Evolutionary conservation across 1,140 invertebrate species (phyloP).

Genomic region (Dendroctonus valens): DNA sequence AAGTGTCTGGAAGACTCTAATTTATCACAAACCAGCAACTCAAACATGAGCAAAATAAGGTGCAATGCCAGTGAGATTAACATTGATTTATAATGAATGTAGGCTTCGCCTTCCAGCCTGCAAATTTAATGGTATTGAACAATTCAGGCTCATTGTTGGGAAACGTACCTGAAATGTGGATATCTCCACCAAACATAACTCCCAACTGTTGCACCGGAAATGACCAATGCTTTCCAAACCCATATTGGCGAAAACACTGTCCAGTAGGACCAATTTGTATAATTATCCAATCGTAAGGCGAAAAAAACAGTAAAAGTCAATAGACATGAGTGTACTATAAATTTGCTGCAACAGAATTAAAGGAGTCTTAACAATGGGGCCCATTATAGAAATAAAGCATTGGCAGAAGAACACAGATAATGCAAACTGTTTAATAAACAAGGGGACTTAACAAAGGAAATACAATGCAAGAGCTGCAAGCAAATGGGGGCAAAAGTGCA

Average conservation of each 20-base stretch:
- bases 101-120: slow-evolving; percentile 91
- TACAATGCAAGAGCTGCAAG: too few species aligned
- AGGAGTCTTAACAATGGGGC: too few species aligned
- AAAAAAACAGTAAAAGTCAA: slow-evolving; percentile 88
- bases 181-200: slow-evolving; percentile 93
- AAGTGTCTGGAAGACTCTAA: slow-evolving; percentile 84
- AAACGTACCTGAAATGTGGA: slow-evolving; percentile 80
- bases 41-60: slow-evolving; percentile 94
- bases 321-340: slow-evolving; percentile 90
- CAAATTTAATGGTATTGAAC: slow-evolving; percentile 36
- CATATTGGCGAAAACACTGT: slow-evolving; percentile 92
- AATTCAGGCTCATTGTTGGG: not conserved
- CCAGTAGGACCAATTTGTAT: slow-evolving; percentile 90
- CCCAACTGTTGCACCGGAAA: slow-evolving; percentile 83
- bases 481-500: too few species aligned
- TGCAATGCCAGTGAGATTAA: slow-evolving; percentile 91
- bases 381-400: too few species aligned
- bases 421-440: too few species aligned
- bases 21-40: slow-evolving; percentile 93
- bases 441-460: too few species aligned
- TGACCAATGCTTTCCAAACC: slow-evolving; percentile 93
- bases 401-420: too few species aligned
- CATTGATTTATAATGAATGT: slow-evolving; percentile 97
- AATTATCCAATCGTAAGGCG: slow-evolving; percentile 83
- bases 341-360: slow-evolving; percentile 72